These are phyloP conservation scores for Eospalax fontanierii DNA, from an alignment of 2,797 vertebrate species.

Conservation along the genomic window DNA sequence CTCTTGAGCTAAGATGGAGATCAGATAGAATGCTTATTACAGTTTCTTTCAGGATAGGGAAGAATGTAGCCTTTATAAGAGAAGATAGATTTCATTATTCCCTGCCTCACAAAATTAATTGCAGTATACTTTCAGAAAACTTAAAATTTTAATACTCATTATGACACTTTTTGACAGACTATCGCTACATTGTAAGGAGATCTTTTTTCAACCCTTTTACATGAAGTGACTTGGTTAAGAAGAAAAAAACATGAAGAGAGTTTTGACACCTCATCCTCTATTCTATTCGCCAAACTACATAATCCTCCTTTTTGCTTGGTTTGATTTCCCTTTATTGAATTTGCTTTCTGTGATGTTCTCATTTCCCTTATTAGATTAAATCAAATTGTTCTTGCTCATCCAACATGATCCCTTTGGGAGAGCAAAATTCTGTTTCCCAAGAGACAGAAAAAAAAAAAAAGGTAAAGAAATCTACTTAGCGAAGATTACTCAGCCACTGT, in stretches of 20 bases:
- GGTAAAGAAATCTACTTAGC: slow-evolving; percentile 80
- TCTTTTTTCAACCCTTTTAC: neutral
- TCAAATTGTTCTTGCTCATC: slow-evolving; percentile 77
- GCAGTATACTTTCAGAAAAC: neutral
- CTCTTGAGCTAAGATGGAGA: neutral
- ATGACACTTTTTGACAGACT: neutral
- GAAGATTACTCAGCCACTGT: slow-evolving; percentile 78
- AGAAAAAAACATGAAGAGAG: slow-evolving; percentile 37
- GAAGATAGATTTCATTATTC: slow-evolving; percentile 33
- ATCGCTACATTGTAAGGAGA: neutral
- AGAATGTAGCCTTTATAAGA: neutral
- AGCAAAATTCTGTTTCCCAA: slow-evolving; percentile 78
- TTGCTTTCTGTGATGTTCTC: slow-evolving; percentile 76
- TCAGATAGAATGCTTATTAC: neutral
- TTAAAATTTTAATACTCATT: slow-evolving; percentile 10
- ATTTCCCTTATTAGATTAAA: slow-evolving; percentile 81
- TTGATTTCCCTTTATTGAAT: slow-evolving; percentile 82
- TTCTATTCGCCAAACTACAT: slow-evolving; percentile 69
- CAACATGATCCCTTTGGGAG: slow-evolving; percentile 74
- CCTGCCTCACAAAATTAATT: slow-evolving; percentile 63
- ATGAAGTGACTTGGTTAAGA: slow-evolving; percentile 65
- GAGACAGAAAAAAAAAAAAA: slow-evolving; percentile 57
- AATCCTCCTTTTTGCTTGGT: slow-evolving; percentile 71
- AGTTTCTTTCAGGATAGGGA: neutral
- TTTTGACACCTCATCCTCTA: slow-evolving; percentile 71